These are phyloP conservation scores for Crypturellus undulatus DNA, from an alignment of 2,113 vertebrate genomes.

Conservation along the genomic window DNA sequence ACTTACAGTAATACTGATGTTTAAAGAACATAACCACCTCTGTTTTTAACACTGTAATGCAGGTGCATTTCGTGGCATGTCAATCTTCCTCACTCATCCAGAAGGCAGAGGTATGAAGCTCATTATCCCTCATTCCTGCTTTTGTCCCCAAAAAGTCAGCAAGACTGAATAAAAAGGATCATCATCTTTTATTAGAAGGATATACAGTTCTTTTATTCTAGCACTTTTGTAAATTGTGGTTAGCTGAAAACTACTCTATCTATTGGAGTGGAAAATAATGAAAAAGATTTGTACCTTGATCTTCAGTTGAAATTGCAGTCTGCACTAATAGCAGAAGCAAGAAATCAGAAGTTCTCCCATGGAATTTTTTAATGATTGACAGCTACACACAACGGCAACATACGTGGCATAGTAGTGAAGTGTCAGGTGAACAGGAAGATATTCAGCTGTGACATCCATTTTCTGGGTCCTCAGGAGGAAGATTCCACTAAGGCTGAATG, in stretches of 20 bases:
- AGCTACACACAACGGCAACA: not conserved
- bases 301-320: not conserved
- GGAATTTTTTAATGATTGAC: not conserved
- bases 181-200: not conserved
- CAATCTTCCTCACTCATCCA: not conserved
- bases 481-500: not conserved
- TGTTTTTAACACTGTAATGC: accelerated
- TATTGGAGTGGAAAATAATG: not conserved
- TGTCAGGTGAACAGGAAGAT: not conserved
- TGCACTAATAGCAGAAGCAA: not conserved
- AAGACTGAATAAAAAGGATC: not conserved
- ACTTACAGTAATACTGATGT: not conserved
- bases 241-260: not conserved
- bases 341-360: not conserved
- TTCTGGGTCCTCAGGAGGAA: not conserved
- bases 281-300: not conserved
- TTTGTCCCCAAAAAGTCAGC: not conserved
- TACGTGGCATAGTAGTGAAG: not conserved
- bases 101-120: not conserved
- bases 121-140: not conserved
- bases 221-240: not conserved
- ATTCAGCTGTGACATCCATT: not conserved
- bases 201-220: not conserved
- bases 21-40: not conserved
- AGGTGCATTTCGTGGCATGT: not conserved